Percentiles rank a stretch among this genome's conserved stretches.
Evolutionary conservation across 2,113 vertebrate genomes (phyloP).

Genomic region (Python bivittatus): DNA sequence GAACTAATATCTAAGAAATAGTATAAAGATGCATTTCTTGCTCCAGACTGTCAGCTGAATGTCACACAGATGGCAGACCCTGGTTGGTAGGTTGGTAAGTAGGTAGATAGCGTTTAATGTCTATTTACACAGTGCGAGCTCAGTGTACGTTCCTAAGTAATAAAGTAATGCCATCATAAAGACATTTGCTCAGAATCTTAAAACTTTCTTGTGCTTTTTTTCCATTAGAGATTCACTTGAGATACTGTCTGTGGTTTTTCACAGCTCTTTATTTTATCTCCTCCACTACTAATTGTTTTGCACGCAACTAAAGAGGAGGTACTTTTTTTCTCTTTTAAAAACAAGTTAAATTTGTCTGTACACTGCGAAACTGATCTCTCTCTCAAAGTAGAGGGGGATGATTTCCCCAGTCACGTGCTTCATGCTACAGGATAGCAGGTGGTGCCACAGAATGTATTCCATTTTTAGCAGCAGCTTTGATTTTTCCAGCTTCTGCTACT

Average conservation of each 20-base stretch:
- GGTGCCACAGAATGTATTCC: not conserved
- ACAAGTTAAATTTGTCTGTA: not conserved
- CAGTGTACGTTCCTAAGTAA: not conserved
- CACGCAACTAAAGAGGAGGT: not conserved
- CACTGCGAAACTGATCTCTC: not conserved
- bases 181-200: not conserved
- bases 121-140: not conserved
- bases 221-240: not conserved
- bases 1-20: not conserved
- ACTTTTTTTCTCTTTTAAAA: not conserved
- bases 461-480: not conserved
- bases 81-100: not conserved
- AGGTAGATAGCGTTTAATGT: not conserved
- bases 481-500: not conserved
- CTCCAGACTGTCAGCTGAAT: not conserved
- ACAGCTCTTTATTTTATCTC: not conserved
- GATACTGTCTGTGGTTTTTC: not conserved
- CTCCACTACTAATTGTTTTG: not conserved
- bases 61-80: not conserved
- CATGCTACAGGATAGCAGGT: not conserved
- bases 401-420: not conserved
- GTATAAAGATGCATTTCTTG: not conserved
- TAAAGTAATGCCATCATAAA: not conserved
- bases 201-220: not conserved
- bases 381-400: not conserved